These are phyloP conservation scores for Cephus sareptanus DNA, from an alignment of 2,888 invertebrate genomes.

Conservation along the genomic window DNA sequence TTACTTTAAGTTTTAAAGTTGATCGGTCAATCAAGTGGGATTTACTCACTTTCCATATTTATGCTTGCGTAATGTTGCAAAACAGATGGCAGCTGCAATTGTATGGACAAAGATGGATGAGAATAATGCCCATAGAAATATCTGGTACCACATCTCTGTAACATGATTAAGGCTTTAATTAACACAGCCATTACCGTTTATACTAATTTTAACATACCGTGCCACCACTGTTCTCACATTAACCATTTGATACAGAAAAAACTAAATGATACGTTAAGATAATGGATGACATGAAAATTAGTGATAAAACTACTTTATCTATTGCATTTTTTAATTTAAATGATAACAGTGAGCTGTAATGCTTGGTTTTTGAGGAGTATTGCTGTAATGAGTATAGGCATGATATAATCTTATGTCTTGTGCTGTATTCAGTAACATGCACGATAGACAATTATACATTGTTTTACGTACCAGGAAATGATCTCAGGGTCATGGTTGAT, in stretches of 20 bases:
- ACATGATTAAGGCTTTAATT: slow-evolving; percentile 47
- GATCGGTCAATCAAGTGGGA: background rate
- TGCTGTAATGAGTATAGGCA: background rate
- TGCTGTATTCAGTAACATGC: background rate
- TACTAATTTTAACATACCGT: background rate
- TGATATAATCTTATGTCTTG: background rate
- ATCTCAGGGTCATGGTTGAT: slow-evolving; percentile 37
- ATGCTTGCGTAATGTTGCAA: slow-evolving; percentile 91
- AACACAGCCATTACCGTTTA: background rate
- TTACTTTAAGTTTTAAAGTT: background rate
- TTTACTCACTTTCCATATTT: slow-evolving; percentile 79
- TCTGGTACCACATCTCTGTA: slow-evolving; percentile 96
- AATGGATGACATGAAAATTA: background rate
- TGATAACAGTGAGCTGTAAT: background rate
- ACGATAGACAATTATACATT: slow-evolving; percentile 6
- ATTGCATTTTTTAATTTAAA: background rate
- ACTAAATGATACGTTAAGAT: background rate
- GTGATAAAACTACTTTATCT: background rate
- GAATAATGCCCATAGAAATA: slow-evolving; percentile 95
- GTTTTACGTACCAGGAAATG: slow-evolving; percentile 47
- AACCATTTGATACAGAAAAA: background rate
- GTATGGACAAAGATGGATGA: slow-evolving; percentile 94
- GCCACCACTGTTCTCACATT: background rate
- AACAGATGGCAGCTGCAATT: slow-evolving; percentile 90
- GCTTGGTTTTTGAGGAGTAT: background rate